These are phyloP conservation scores for Therioaphis trifolii DNA, from an alignment of 2,888 invertebrate genomes.

Conservation along the genomic window DNA sequence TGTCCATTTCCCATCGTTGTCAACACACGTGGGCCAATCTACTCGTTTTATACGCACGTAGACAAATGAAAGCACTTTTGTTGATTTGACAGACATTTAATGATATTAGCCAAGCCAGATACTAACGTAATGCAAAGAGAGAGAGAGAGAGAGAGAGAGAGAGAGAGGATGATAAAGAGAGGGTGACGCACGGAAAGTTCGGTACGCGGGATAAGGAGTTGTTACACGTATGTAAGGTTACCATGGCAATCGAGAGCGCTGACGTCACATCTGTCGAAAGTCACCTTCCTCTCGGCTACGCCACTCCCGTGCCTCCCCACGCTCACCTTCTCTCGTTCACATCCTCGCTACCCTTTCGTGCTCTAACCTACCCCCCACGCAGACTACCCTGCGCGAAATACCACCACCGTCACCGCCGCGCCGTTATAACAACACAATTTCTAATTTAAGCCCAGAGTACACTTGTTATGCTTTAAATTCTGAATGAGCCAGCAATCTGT, in stretches of 20 bases:
- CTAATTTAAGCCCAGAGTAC: constrained; percentile 17
- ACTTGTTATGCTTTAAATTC: constrained; percentile 5
- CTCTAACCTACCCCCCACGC: too few relatives aligned
- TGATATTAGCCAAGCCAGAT: constrained; percentile 21
- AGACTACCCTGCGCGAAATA: neutral
- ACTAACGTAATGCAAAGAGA: neutral
- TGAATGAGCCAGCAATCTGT: neutral
- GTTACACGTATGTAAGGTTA: constrained; percentile 40
- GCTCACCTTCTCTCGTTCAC: neutral
- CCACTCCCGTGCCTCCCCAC: too few relatives aligned
- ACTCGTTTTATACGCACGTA: neutral
- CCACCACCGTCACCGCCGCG: too few relatives aligned
- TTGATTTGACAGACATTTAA: constrained; percentile 24
- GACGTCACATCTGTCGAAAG: constrained; percentile 58
- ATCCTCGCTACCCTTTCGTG: neutral
- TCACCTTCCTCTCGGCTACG: constrained; percentile 23
- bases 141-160: too few relatives aligned
- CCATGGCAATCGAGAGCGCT: constrained; percentile 47
- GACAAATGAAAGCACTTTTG: neutral
- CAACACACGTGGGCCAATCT: neutral
- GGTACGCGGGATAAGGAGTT: constrained; percentile 36
- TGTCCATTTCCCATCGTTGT: too few relatives aligned
- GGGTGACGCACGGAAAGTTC: neutral
- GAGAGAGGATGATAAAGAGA: too few relatives aligned
- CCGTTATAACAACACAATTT: constrained; percentile 28